Evolutionary conservation across 2,888 invertebrate genomes (phyloP).

Genomic region (Aporophyla lueneburgensis): DNA sequence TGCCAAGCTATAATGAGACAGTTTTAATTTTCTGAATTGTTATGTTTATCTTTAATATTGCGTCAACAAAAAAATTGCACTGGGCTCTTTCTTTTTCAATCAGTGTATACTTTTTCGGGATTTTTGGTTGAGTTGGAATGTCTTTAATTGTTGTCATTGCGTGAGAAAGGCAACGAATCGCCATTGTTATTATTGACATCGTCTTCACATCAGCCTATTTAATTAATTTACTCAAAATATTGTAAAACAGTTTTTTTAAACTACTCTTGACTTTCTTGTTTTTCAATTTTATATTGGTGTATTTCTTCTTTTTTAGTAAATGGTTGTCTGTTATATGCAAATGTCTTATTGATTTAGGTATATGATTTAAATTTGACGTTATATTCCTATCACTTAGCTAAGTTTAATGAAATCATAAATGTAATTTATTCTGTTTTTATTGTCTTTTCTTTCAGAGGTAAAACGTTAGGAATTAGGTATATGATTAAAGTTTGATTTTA

Average conservation of each 20-base stretch:
- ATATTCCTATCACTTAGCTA: neutral
- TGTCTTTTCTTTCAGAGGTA: too few relatives aligned
- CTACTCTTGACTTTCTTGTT: neutral
- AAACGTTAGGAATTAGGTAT: neutral
- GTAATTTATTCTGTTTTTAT: neutral
- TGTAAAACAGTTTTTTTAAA: neutral
- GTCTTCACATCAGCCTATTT: neutral
- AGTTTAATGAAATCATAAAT: too few relatives aligned
- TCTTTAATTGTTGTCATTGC: neutral
- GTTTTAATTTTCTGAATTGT: too few relatives aligned
- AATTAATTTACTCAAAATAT: neutral
- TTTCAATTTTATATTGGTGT: neutral
- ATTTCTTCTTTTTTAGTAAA: too few relatives aligned
- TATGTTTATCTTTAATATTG: neutral
- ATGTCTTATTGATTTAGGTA: neutral
- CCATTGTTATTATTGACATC: neutral
- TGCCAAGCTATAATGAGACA: neutral
- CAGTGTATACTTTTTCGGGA: neutral
- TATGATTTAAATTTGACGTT: neutral
- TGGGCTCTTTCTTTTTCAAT: neutral
- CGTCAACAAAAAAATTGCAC: neutral
- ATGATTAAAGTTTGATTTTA: neutral
- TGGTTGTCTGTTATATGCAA: neutral
- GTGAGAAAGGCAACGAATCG: too few relatives aligned
- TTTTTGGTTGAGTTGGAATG: neutral